phyloP scores from a whole-genome alignment of 2,113 vertebrate genomes.

The Acanthisitta chloris region DNA sequence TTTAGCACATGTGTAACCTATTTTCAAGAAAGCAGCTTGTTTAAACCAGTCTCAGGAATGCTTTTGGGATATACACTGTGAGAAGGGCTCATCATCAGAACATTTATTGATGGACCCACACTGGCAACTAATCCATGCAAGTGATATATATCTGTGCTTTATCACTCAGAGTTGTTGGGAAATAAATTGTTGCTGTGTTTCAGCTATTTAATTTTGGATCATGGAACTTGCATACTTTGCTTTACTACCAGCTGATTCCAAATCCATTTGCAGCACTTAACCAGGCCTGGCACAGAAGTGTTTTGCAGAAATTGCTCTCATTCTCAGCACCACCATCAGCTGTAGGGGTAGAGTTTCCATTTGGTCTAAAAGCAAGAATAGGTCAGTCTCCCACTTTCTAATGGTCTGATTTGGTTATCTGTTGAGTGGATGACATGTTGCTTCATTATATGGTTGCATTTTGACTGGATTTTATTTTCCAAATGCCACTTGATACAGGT shows the following conservation, averaged over 20 bases:
- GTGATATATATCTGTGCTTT: background rate
- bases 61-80: background rate
- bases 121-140: background rate
- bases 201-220: constrained; percentile 17
- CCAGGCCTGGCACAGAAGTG: background rate
- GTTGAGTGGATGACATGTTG: background rate
- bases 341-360: background rate
- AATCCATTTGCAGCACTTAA: background rate
- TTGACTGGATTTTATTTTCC: background rate
- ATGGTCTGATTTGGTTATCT: background rate
- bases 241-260: constrained; percentile 5
- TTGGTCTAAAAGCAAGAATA: background rate
- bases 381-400: background rate
- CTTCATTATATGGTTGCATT: background rate
- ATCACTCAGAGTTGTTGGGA: background rate
- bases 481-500: background rate
- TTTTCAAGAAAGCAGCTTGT: background rate
- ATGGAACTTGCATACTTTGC: background rate
- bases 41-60: background rate
- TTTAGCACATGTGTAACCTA: background rate
- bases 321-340: background rate
- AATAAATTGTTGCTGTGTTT: background rate
- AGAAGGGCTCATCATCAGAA: background rate
- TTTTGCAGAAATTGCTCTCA: background rate
- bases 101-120: background rate